phyloP scores from a whole-genome alignment of 2,113 vertebrate genomes.

The Haemorhous mexicanus region DNA sequence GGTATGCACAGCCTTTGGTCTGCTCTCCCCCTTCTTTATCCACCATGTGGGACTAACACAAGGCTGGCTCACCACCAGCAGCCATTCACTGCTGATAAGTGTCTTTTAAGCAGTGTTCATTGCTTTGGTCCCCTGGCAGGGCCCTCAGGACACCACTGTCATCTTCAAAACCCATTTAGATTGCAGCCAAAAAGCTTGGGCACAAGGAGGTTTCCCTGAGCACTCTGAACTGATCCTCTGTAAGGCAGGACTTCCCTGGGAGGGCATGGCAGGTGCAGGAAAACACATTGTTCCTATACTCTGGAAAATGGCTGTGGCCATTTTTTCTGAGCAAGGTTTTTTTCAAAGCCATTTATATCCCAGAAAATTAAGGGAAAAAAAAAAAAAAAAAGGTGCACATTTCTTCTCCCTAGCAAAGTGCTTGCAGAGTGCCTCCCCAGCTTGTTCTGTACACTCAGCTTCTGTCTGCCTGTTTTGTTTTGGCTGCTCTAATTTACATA shows the following conservation, averaged over 20 bases:
- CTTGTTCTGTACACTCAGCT: background rate
- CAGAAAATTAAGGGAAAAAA: background rate
- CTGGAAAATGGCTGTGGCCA: background rate
- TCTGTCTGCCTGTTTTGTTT: slow-evolving; percentile 32
- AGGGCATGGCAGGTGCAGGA: background rate
- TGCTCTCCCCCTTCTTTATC: background rate
- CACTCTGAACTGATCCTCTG: background rate
- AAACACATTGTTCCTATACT: background rate
- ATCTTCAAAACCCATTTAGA: background rate
- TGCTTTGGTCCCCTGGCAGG: background rate
- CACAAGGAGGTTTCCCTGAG: rapidly evolving
- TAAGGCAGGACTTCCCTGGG: rapidly evolving
- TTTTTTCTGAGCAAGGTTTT: background rate
- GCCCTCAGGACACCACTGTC: background rate
- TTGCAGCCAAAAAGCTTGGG: background rate
- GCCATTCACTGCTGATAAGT: background rate
- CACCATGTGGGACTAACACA: background rate
- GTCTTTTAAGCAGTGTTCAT: background rate
- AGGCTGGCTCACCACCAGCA: background rate
- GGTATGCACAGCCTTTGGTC: background rate
- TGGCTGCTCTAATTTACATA: slow-evolving; percentile 48
- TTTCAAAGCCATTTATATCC: background rate
- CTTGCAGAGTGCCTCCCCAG: background rate
- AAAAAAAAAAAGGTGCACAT: background rate
- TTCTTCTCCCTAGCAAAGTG: background rate